A percentile compares a stretch with the other conserved stretches of the same genome.
Evolutionary conservation across 2,797 vertebrate species (phyloP).

Genomic region (Coreius guichenoti): DNA sequence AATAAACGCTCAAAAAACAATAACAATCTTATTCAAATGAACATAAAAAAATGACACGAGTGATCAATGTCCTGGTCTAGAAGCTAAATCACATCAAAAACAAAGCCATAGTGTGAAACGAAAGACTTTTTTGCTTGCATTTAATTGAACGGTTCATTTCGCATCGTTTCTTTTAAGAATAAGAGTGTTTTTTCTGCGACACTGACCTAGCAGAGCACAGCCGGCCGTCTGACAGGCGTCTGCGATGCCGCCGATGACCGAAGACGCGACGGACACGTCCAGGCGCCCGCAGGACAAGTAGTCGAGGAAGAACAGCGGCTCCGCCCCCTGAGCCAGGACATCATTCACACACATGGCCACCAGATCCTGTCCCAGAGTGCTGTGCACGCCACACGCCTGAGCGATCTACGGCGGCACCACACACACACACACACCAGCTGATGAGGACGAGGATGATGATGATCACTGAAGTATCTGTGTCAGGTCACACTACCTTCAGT

Average conservation of each 20-base stretch:
- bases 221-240: constrained; percentile 86
- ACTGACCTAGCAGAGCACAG: constrained; percentile 91
- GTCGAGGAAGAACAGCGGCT: constrained; percentile 97
- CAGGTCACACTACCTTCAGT: constrained; percentile 85
- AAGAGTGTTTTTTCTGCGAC: background rate
- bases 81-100: too few species aligned
- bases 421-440: background rate
- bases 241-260: constrained; percentile 87
- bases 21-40: too few species aligned
- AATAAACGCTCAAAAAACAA: too few species aligned
- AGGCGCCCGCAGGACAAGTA: constrained; percentile 95
- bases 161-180: background rate
- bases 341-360: constrained; percentile 99
- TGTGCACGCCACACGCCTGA: constrained; percentile 85
- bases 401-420: constrained; percentile 78
- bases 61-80: too few species aligned
- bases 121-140: too few species aligned
- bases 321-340: constrained; percentile 94
- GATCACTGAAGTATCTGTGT: background rate
- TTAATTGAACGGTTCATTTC: too few species aligned
- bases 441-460: background rate
- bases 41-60: too few species aligned
- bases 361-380: constrained; percentile 91
- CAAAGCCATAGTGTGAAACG: too few species aligned
- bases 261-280: constrained; percentile 80